A percentile compares a stretch with the other conserved stretches of the same genome.
Evolutionary conservation across 2,113 vertebrate species (phyloP).

Genomic region (Actenoides hombroni): DNA sequence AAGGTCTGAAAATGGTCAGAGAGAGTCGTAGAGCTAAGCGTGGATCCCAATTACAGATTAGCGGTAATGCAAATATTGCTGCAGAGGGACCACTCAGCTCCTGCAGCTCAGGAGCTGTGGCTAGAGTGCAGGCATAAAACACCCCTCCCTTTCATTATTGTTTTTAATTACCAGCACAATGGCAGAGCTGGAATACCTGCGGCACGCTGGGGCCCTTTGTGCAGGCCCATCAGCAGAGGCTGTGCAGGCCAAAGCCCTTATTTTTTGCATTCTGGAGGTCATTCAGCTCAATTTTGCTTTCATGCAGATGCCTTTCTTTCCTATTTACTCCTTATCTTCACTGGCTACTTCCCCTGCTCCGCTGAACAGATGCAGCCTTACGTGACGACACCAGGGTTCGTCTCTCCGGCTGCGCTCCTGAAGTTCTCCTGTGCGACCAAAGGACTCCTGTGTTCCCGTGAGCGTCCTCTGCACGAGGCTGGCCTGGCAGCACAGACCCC

Average conservation of each 20-base stretch:
- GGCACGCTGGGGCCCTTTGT: constrained; percentile 14
- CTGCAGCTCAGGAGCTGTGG: constrained; percentile 14
- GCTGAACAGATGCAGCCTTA: not conserved
- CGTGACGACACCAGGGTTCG: not conserved
- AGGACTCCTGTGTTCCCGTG: rapidly evolving
- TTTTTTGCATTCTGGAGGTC: not conserved
- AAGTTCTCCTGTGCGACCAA: not conserved
- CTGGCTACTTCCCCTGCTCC: not conserved
- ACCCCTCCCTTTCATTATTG: constrained; percentile 18
- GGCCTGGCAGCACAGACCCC: not conserved
- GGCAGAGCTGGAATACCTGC: constrained; percentile 24
- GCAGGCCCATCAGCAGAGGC: not conserved
- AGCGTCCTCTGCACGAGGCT: not conserved
- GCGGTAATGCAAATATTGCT: constrained; percentile 55
- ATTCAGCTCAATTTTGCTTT: not conserved
- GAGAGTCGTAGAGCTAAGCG: constrained; percentile 52
- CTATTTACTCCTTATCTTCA: not conserved
- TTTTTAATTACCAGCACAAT: constrained; percentile 38
- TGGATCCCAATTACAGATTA: constrained; percentile 52
- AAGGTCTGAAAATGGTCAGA: constrained; percentile 67
- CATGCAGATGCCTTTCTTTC: not conserved
- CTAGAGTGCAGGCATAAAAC: not conserved
- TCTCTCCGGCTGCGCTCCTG: not conserved
- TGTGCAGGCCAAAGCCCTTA: not conserved
- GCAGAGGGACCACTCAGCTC: constrained; percentile 39